Evolutionary conservation across 2,888 invertebrate genomes (phyloP), one percentile per base, ranked within the genome.

Genomic region (Bursaphelenchus okinawaensis): DNA sequence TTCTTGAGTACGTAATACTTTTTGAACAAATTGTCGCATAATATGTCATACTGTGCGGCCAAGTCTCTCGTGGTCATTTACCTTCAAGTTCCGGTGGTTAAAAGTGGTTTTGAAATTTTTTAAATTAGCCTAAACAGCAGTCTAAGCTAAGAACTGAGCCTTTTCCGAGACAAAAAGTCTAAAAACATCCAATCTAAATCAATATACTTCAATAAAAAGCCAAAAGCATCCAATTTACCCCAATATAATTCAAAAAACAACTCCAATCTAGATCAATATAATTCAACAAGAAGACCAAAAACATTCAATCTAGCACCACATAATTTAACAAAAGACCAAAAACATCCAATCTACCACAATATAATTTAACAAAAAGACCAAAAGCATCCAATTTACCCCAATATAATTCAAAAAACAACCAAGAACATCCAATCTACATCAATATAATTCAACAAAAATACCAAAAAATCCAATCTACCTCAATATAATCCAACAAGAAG

Each of bases 1-100:
- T 19, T 28, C 56, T 62, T 64, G 23, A 64, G 31, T 8, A 26
- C 59, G 54, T 61, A 64, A 9, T 22, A 9, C 52, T 64, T 64
- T 7, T 64, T 31, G 29, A 60, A 29, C 63, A 52, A 20, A 4
- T 52, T 19, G 7, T 51, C 62, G 24, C 28, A 16, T 28, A 64
- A 26, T 26, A n/a, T 7, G 22, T 63, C 56, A 20, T 60, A 60
- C n/a, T 40, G 40, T 12, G 24, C 20, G 40, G 12, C 20, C 27
- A 52, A 52, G 28, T 52, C 51, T 51, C 19, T 28, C 28, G 52
- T 6, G 52, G 52, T 7, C 40, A 40, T 40, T 40, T 40, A 40
- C 40, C 40, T 40, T n/a, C 16, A 4, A 40, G 1, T 6, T 40
- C 40, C 3, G 3, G n/a, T 40, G 2, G 40, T 40, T 6, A 4